phyloP scores from a whole-genome alignment of 2,888 invertebrate genomes.

The Troides aeacus region DNA sequence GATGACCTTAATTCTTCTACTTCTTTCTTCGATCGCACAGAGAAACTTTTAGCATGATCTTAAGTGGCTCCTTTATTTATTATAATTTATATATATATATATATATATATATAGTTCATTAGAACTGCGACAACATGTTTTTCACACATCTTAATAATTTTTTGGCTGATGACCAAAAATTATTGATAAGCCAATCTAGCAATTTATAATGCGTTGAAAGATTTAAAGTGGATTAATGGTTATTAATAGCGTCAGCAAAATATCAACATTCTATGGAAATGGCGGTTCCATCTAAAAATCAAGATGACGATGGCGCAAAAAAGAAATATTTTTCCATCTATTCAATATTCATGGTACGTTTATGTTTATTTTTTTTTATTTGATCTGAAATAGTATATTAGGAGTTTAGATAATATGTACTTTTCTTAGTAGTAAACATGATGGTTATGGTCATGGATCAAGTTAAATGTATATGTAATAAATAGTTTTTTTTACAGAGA shows the following conservation, averaged over 20 bases:
- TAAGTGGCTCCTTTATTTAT: too few species aligned
- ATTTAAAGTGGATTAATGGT: conserved; percentile 4
- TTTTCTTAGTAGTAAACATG: too few species aligned
- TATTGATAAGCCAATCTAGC: neutral
- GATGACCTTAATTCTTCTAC: too few species aligned
- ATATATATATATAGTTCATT: neutral
- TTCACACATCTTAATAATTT: neutral
- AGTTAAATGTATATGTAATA: neutral
- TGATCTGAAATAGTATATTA: neutral
- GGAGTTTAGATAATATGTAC: too few species aligned
- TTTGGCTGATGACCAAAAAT: conserved; percentile 7
- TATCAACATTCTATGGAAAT: neutral
- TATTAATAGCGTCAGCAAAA: conserved; percentile 2
- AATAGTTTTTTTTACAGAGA: conserved; percentile 30
- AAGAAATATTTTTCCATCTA: neutral
- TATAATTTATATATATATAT: too few species aligned
- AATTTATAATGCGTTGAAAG: conserved; percentile 4
- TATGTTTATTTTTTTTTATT: conserved; percentile 28
- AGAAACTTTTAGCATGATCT: too few species aligned
- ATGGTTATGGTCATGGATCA: neutral
- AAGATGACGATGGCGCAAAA: conserved; percentile 28
- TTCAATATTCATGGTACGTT: conserved; percentile 30
- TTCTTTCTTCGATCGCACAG: too few species aligned
- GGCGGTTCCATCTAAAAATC: conserved; percentile 27
- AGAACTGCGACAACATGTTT: neutral